phyloP scores from a whole-genome alignment of 2,113 vertebrate species.

The Sphyrna mokarran region DNA sequence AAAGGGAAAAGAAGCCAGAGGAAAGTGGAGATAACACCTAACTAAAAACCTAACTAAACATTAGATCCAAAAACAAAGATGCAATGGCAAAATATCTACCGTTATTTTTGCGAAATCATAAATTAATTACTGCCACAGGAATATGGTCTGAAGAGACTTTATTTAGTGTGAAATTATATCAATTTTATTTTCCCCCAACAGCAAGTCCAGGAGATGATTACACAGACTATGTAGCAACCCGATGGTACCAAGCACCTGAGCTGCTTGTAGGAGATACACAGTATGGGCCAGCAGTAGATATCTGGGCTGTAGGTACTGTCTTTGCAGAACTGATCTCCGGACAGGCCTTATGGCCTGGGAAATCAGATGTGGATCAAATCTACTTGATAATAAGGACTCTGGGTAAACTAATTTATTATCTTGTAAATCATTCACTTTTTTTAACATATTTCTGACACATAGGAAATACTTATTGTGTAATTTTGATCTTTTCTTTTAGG shows the following conservation, averaged over 20 bases:
- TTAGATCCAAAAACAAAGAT: background rate
- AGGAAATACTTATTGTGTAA: background rate
- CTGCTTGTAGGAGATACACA: constrained; percentile 38
- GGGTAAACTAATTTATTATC: constrained; percentile 20
- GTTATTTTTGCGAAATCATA: background rate
- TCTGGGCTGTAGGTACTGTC: constrained; percentile 24
- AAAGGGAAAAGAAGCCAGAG: background rate
- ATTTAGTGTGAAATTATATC: background rate
- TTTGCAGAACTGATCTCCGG: constrained; percentile 23
- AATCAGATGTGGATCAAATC: constrained; percentile 31
- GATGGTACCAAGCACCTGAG: constrained; percentile 39
- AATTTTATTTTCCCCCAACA: constrained; percentile 1
- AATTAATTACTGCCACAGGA: background rate
- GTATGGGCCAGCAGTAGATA: constrained; percentile 11
- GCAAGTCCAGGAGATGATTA: constrained; percentile 6
- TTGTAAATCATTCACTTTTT: background rate
- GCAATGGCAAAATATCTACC: background rate
- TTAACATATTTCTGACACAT: background rate
- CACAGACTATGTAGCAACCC: constrained; percentile 38
- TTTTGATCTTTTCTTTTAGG: background rate
- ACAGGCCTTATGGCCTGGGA: constrained; percentile 25
- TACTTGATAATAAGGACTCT: constrained; percentile 29
- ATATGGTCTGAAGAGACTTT: background rate
- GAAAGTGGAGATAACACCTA: background rate
- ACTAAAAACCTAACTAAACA: background rate